Base-by-base conservation (phyloP, 2,113 vertebrate species). In the Calonectris borealis region DNA sequence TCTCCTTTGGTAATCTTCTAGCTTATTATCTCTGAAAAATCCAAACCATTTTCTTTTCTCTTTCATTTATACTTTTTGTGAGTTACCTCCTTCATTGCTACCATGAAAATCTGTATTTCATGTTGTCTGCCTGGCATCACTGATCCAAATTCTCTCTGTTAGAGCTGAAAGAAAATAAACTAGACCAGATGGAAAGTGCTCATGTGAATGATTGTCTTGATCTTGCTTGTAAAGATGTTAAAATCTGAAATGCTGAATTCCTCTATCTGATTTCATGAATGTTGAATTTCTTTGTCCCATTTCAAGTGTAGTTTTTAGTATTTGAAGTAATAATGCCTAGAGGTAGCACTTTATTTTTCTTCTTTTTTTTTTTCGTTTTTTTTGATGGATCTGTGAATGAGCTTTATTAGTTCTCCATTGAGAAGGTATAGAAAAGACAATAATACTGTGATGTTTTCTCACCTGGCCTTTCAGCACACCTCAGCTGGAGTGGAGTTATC, bases 141-240 rank as follows among this genome's bases (percentile, higher is more conserved):
- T 69, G 86, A 79, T 75, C 57, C 3, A 11, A 78, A 73, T 75
- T 84, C 68, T 85, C n/a, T 38, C 64, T 52, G 44, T 64, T 69
- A 93, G 65, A 71, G 31, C 38, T 94, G 86, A 49, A 96, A 93
- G 72, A 85, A 84, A 94, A 86, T 70, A 88, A 84, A 44, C 51
- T 16, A 93, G 51, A 60, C 24, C 44, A 92, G 79, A 73, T 86
- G 76, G 83, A 90, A 88, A 58, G 60, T 84, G 79, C 31, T 93
- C 20, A 6, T 44, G 36, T 83, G 87, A 76, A 65, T 72, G 49
- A 90, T 55, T 61, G 38, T 60, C 60, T 88, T 85, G 48, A 70
- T 81, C 64, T 81, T 94, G 24, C 64, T 75, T 49, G 65, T 88
- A 81, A 70, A 83, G 68, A 22, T 77, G n/a, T 60, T 92, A 83